These are phyloP conservation scores for Scomber scombrus DNA, from an alignment of 2,113 vertebrate genomes.

Conservation along the genomic window DNA sequence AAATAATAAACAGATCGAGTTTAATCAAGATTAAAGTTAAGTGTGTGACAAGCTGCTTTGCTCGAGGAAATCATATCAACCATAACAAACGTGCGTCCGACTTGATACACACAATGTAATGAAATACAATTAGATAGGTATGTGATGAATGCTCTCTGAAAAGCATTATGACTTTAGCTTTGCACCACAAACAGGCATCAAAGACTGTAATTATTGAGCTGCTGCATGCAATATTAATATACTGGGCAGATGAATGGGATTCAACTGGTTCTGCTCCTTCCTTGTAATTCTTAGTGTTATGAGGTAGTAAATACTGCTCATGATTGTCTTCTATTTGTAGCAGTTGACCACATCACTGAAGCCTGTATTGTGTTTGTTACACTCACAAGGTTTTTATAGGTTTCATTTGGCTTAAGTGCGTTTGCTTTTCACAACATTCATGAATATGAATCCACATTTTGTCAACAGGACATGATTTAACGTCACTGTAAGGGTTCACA, in stretches of 20 bases:
- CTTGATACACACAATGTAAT: conserved; percentile 7
- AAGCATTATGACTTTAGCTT: background rate
- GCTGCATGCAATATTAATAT: conserved; percentile 9
- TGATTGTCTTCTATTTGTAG: background rate
- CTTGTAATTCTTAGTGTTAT: conserved; percentile 1
- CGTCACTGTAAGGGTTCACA: background rate
- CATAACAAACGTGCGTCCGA: conserved; percentile 23
- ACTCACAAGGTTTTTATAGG: conserved; percentile 20
- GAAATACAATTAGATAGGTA: background rate
- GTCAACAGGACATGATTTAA: background rate
- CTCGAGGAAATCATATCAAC: conserved; percentile 23
- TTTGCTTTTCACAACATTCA: background rate
- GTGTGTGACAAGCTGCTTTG: conserved; percentile 15
- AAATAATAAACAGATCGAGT: conserved; percentile 70
- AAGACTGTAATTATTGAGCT: conserved; percentile 1
- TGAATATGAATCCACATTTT: background rate
- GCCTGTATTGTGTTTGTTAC: conserved; percentile 16
- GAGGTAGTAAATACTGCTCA: background rate
- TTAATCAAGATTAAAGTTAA: conserved; percentile 62
- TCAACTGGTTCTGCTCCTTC: background rate
- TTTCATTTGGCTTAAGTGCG: conserved; percentile 18
- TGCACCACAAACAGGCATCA: background rate
- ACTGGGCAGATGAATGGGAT: conserved; percentile 11
- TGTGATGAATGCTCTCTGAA: conserved; percentile 1
- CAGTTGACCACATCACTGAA: background rate